Base-by-base conservation (phyloP, 1,140 invertebrate genomes). In the Heliconius hermathena region DNA sequence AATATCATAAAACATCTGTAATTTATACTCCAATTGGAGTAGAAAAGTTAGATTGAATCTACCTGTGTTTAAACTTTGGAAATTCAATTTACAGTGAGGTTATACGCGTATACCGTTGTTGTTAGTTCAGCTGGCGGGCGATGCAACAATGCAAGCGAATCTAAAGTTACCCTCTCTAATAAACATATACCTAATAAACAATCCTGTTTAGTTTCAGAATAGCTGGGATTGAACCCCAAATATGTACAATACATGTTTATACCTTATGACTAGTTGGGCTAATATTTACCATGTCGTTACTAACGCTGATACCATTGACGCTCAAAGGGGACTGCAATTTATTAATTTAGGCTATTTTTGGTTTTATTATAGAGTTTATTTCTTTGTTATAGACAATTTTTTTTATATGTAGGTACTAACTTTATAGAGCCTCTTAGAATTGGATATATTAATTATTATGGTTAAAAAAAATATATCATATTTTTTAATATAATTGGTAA, bases 71-170 rank as follows among this genome's bases (percentile, higher is more conserved):
- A 66, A 66, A 66, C 11, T 66, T 66, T 26, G 22, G 6, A 29
- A 66, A 66, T 66, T 26, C 60, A 66, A 66, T 66, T 66, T 29
- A 16, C 11, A 26, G 22, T 66, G 60, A 26, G 60, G 60, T 66
- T 66, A 29, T 66, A 66, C 9, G 60, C 60, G 13, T 29, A 66
- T 1, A 66, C 22, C 26, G 60, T 26, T 1, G 22, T 26, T 66
- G 60, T 66, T 66, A 66, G 60, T 66, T 66, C 60, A 66, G 60
- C 22, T 66, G 60, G 60, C 60, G 1, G n/a, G 60, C 60, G 60
- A 66, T 66, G 60, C 60, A 66, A 66, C 60, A 66, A 66, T 66
- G 60, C 3, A 26, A 16, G 22, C 60, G 22, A 26, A 29, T 66
- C 60, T n/a, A 66, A 66, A 66, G 60, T 66, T 66, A 22, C 9